Base-by-base conservation (phyloP, 2,797 vertebrate genomes). In the Cirrhinus mrigala region DNA sequence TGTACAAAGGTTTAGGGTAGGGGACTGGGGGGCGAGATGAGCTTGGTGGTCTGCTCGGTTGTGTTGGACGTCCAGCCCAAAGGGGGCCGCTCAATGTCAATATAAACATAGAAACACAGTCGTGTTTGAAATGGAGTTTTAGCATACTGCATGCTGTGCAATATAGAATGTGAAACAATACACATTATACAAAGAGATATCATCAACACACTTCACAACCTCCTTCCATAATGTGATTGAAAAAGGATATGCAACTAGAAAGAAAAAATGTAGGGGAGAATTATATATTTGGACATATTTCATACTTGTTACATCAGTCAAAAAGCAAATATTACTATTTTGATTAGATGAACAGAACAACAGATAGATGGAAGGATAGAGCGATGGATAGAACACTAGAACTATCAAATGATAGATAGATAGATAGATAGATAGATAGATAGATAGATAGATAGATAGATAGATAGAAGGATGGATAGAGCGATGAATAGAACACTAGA, bases 11-110 rank as follows among this genome's bases (percentile, higher is more conserved):
- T 46, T 56, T 56, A 68, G 5, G 64, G 37, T 37, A n/a, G 64
- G 46, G 37, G 44, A 14, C 18, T 60, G 69, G 18, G 58, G n/a
- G 16, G 10, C 5, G 11, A 20, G 56, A 56, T 70, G 50, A 66
- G n/a, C 33, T 58, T 84, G 74, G 50, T 78, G 74, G 82, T 78
- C 73, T 56, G 71, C 60, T 76, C 3, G 3, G 58, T 58, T 75
- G 16, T 20, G 3, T 44, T 48, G 58, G 46, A 37, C 10, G 14
- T 24, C 74, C 20, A 54, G 74, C 12, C 60, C n/a, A 68, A 68
- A 68, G 11, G 50, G 44, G 12, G 66, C 16, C 3, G 9, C n/a
- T 60, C 14, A 29, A 7, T 62, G 68, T 82, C 62, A 46, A 56
- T 56, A 46, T 66, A 50, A 76, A 64, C 22, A 77, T 3, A 64